Percentiles rank a stretch among this genome's conserved stretches.
phyloP scores from a whole-genome alignment of 2,888 invertebrate genomes.

The Abrostola triplasia region DNA sequence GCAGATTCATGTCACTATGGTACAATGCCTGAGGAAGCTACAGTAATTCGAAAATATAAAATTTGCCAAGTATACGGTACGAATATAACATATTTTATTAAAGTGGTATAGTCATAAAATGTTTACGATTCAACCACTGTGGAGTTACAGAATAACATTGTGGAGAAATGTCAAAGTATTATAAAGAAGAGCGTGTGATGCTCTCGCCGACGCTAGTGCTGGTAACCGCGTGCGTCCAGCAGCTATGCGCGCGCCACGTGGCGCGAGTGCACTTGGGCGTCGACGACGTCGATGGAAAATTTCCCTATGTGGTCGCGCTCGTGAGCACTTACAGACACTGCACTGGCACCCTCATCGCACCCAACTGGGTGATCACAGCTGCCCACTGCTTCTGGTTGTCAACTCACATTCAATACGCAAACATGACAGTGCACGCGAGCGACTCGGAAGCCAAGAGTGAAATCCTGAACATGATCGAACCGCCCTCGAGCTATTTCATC shows the following conservation, averaged over 20 bases:
- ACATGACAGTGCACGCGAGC: neutral
- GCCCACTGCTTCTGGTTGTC: slow-evolving; percentile 5
- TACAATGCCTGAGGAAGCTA: too few species aligned
- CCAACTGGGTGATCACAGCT: slow-evolving; percentile 30
- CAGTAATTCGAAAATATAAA: too few species aligned
- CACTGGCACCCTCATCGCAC: slow-evolving; percentile 25
- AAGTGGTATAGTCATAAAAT: too few species aligned
- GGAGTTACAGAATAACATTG: too few species aligned
- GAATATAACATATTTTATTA: too few species aligned
- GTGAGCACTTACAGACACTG: slow-evolving; percentile 6
- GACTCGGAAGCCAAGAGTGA: neutral
- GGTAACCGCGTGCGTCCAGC: neutral
- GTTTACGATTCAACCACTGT: too few species aligned
- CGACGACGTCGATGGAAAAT: neutral
- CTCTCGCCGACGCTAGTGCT: slow-evolving; percentile 1
- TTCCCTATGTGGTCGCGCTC: slow-evolving; percentile 18
- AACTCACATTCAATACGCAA: slow-evolving; percentile 20
- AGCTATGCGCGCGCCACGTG: neutral
- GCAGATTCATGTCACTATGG: too few species aligned
- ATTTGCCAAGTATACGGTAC: too few species aligned
- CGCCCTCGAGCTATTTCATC: neutral
- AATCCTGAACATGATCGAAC: slow-evolving; percentile 2
- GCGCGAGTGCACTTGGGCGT: too few species aligned
- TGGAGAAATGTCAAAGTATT: too few species aligned
- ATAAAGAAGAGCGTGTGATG: slow-evolving; percentile 11